Conservation (phyloP, 2,113 vertebrate species). For the Thalassarche chlororhynchos region DNA sequence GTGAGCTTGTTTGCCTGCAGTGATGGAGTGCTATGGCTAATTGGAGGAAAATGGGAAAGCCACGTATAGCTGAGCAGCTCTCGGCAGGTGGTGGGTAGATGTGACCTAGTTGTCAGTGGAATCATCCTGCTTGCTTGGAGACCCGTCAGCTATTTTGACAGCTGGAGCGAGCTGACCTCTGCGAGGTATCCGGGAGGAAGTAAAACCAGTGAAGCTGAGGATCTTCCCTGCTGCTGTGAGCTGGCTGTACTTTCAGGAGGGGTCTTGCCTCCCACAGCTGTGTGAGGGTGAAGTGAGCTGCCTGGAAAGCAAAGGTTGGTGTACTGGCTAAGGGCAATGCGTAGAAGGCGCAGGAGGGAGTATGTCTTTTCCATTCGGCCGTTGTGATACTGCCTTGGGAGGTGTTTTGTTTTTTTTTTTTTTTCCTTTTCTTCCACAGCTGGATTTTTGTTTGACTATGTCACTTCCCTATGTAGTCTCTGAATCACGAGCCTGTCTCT, state of each 20-base stretch:
- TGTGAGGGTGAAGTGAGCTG: neutral
- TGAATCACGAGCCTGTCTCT: too few relatives aligned
- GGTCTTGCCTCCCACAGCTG: neutral
- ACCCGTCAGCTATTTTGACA: conserved; percentile 14
- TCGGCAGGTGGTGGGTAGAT: neutral
- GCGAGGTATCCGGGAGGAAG: neutral
- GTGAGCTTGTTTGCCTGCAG: neutral
- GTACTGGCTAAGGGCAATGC: fast-evolving
- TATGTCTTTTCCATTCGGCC: neutral
- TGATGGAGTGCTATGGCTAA: neutral
- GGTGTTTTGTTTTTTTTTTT: too few relatives aligned
- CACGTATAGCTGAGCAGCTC: neutral
- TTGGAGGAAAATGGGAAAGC: neutral
- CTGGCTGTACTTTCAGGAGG: neutral
- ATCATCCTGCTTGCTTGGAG: neutral
- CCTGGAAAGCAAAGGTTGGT: neutral
- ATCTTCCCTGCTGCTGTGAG: neutral
- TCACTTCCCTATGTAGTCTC: neutral
- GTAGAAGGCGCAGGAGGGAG: neutral
- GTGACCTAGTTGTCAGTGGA: conserved; percentile 64
- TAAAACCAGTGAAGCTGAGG: neutral
- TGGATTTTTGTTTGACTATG: neutral
- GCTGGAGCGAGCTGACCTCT: neutral
- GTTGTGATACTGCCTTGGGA: fast-evolving
- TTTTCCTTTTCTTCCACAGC: neutral